Evolutionary conservation across 2,888 invertebrate species (phyloP).

Genomic region (Leptinotarsa peninsularis): DNA sequence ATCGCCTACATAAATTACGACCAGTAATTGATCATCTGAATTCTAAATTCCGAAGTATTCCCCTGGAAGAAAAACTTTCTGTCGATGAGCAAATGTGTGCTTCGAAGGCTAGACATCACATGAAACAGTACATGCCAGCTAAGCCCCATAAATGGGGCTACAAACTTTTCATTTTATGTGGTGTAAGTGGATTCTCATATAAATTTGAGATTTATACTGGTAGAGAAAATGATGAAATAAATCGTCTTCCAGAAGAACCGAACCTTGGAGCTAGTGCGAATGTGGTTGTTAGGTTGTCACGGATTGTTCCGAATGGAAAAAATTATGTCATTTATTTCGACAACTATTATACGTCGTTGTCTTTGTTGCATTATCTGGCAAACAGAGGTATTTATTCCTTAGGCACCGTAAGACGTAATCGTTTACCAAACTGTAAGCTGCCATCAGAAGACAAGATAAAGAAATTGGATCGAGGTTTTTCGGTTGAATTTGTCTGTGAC

Average conservation of each 20-base stretch:
- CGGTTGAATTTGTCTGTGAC: constrained; percentile 6
- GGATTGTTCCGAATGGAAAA: constrained; percentile 43
- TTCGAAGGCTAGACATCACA: constrained; percentile 39
- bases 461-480: neutral
- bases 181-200: constrained; percentile 54
- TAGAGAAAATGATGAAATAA: constrained; percentile 46
- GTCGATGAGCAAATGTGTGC: constrained; percentile 40
- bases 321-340: constrained; percentile 25
- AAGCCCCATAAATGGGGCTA: constrained; percentile 62
- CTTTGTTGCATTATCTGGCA: constrained; percentile 12
- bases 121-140: constrained; percentile 58
- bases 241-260: constrained; percentile 48
- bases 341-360: constrained; percentile 23
- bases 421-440: constrained; percentile 22
- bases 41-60: too few species aligned
- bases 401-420: constrained; percentile 22
- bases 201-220: constrained; percentile 58
- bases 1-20: constrained; percentile 4
- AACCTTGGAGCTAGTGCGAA: constrained; percentile 57
- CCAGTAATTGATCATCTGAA: neutral
- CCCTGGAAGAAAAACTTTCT: neutral
- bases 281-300: constrained; percentile 55
- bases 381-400: constrained; percentile 23
- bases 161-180: constrained; percentile 53
- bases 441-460: constrained; percentile 13